Evolutionary conservation across 2,113 vertebrate species (phyloP).

Genomic region (Salvelinus sp.): DNA sequence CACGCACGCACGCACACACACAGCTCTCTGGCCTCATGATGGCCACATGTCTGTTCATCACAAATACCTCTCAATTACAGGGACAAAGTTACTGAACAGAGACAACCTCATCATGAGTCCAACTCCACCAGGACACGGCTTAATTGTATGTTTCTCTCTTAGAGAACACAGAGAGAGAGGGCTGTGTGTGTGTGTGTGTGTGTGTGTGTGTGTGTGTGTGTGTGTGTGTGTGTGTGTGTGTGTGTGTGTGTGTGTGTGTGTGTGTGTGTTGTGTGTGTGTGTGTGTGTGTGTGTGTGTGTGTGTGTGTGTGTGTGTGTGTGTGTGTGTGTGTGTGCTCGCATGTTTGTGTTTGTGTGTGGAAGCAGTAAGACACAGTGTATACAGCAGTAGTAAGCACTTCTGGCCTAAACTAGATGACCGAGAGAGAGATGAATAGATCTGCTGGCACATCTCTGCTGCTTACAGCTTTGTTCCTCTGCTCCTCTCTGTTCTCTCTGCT

Average conservation of each 20-base stretch:
- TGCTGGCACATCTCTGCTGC: conserved; percentile 27
- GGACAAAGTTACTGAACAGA: conserved; percentile 18
- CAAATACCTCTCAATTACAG: conserved; percentile 41
- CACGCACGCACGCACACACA: not conserved
- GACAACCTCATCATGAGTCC: not conserved
- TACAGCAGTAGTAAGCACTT: conserved; percentile 50
- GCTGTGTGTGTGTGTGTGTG: not conserved
- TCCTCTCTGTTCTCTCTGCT: too few relatives aligned
- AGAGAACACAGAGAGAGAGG: conserved; percentile 19
- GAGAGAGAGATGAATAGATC: not conserved
- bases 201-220: too few relatives aligned
- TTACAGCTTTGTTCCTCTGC: not conserved
- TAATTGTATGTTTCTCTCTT: not conserved
- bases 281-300: too few relatives aligned
- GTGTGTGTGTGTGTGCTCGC: too few relatives aligned
- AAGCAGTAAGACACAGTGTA: too few relatives aligned
- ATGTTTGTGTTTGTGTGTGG: too few relatives aligned
- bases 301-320: too few relatives aligned
- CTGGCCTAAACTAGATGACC: conserved; percentile 23
- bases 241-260: not conserved
- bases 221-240: not conserved
- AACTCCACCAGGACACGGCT: not conserved
- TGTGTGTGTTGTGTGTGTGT: too few relatives aligned
- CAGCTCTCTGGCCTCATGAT: conserved; percentile 32
- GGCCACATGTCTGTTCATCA: conserved; percentile 47